Conservation (phyloP, 2,888 invertebrate species). For the Lithophane leautieri region DNA sequence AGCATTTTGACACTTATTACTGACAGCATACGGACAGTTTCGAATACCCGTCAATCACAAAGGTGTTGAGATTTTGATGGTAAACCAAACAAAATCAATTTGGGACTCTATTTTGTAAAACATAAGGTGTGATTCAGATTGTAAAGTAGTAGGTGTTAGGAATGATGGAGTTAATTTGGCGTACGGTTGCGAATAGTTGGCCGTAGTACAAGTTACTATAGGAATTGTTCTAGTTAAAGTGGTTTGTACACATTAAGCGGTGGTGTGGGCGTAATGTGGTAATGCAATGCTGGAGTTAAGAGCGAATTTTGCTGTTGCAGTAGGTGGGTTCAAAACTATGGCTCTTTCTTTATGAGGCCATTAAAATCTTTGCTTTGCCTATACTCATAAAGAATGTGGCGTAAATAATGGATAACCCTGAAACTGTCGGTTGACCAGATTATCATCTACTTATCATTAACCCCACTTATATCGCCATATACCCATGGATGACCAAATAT, state of each 20-base stretch:
- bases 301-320: not conserved
- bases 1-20: constrained; percentile 43
- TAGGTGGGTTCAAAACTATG: not conserved
- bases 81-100: constrained; percentile 2
- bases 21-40: constrained; percentile 39
- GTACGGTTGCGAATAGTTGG: constrained; percentile 62
- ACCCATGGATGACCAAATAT: no score
- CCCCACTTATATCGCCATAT: no score
- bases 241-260: constrained; percentile 28
- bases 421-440: no score
- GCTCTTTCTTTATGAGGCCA: not conserved
- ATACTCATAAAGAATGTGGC: no score
- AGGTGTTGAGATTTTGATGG: constrained; percentile 56
- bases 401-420: no score
- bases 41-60: constrained; percentile 45
- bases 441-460: no score
- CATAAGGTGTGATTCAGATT: constrained; percentile 27
- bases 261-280: constrained; percentile 14
- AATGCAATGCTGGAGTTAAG: constrained; percentile 24
- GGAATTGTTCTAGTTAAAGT: constrained; percentile 47
- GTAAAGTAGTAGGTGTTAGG: constrained; percentile 24
- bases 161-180: constrained; percentile 61
- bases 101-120: not conserved
- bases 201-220: constrained; percentile 54
- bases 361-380: not conserved